Evolutionary conservation across 1,140 invertebrate genomes (phyloP).

Genomic region (Scaptomyza graminum): DNA sequence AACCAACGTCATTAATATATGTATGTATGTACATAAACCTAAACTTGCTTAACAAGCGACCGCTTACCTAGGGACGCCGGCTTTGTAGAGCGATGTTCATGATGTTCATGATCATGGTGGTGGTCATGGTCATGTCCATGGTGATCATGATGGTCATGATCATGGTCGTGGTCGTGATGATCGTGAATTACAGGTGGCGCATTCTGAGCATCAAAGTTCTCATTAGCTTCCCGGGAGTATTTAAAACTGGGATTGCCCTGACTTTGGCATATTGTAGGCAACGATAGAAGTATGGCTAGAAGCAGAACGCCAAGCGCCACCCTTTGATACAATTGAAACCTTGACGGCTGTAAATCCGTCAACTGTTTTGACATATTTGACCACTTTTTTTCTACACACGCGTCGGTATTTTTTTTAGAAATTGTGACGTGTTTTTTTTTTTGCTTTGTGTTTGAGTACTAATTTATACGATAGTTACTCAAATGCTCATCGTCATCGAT

Average conservation of each 20-base stretch:
- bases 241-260: conserved; percentile 87
- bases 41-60: neutral
- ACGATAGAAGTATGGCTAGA: conserved; percentile 57
- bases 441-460: conserved; percentile 16
- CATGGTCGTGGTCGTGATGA: conserved; percentile 58
- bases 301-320: conserved; percentile 60
- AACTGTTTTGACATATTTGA: conserved; percentile 61
- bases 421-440: conserved; percentile 75
- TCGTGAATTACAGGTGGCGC: conserved; percentile 67
- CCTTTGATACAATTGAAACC: conserved; percentile 61
- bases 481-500: conserved; percentile 38
- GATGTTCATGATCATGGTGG: conserved; percentile 17
- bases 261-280: conserved; percentile 61
- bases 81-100: conserved; percentile 9
- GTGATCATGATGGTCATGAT: conserved; percentile 50
- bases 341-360: conserved; percentile 46
- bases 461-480: conserved; percentile 17
- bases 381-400: conserved; percentile 8
- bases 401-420: conserved; percentile 34
- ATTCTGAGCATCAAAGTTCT: conserved; percentile 72
- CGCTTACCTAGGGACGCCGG: conserved; percentile 53
- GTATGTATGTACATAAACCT: too few species aligned
- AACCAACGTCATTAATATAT: conserved; percentile 15
- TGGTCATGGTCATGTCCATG: conserved; percentile 20
- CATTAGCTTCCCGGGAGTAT: conserved; percentile 89